Evolutionary conservation across 2,113 vertebrate genomes (phyloP).

Genomic region (Lophura nycthemera): DNA sequence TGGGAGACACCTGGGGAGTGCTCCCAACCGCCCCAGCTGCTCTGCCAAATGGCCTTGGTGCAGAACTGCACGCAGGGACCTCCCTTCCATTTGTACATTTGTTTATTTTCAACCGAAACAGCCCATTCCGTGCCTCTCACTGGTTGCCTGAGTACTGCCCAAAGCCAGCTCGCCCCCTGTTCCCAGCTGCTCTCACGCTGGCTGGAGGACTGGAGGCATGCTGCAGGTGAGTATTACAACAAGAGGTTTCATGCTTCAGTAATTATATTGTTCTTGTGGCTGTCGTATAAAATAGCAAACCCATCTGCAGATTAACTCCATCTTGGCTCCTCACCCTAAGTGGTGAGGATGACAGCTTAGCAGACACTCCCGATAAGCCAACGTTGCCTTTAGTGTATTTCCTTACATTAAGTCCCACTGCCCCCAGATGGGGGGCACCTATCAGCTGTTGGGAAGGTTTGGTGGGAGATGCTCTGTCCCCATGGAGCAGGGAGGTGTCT

Average conservation of each 20-base stretch:
- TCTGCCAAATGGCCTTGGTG: neutral
- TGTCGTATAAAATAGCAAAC: neutral
- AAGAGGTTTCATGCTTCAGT: neutral
- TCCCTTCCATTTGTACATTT: fast-evolving
- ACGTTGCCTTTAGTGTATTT: neutral
- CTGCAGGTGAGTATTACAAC: neutral
- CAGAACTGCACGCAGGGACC: neutral
- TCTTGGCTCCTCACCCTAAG: neutral
- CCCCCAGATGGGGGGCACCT: neutral
- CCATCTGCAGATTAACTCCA: slow-evolving; percentile 9
- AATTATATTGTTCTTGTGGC: neutral
- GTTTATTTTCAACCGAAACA: neutral
- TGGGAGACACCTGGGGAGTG: neutral
- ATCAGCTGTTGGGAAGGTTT: neutral
- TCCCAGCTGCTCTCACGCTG: neutral
- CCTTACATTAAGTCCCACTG: neutral
- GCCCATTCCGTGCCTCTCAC: neutral
- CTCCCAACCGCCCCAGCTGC: neutral
- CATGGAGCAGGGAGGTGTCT: neutral
- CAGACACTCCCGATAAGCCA: neutral
- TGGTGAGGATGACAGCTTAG: neutral
- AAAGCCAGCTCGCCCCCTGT: neutral
- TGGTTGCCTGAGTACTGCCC: fast-evolving
- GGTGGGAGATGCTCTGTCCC: neutral
- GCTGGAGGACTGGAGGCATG: neutral